Evolutionary conservation across 2,797 vertebrate genomes (phyloP).

Genomic region (Parauchenoglanis ngamensis): DNA sequence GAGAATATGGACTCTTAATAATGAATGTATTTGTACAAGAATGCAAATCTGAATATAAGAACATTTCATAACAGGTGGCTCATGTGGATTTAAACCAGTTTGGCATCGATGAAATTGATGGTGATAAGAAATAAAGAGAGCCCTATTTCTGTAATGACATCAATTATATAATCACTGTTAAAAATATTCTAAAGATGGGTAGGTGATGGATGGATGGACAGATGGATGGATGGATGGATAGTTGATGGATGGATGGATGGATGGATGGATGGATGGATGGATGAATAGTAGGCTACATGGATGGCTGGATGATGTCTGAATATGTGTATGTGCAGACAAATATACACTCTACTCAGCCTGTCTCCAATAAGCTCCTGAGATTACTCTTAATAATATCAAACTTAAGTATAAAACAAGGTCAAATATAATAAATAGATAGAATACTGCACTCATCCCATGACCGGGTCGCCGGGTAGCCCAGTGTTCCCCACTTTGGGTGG

Average conservation of each 20-base stretch:
- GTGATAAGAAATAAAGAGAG: not conserved
- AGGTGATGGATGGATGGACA: not conserved
- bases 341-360: not conserved
- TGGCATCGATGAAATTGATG: not conserved
- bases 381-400: constrained; percentile 36
- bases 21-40: not conserved
- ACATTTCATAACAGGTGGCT: constrained; percentile 1
- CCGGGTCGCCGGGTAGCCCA: not conserved
- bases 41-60: not conserved
- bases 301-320: not conserved
- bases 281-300: not conserved
- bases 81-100: not conserved
- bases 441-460: constrained; percentile 29
- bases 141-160: not conserved
- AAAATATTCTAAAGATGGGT: not conserved
- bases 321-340: not conserved
- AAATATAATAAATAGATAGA: constrained; percentile 40
- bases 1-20: not conserved
- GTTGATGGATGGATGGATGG: not conserved
- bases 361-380: constrained; percentile 11
- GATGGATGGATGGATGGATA: not conserved
- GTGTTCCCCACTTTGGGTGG: constrained; percentile 3
- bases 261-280: not conserved
- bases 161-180: not conserved
- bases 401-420: constrained; percentile 36